Percentiles rank a stretch among this genome's conserved stretches.
Conservation (phyloP, 2,113 vertebrate genomes). For the Vidua macroura region DNA sequence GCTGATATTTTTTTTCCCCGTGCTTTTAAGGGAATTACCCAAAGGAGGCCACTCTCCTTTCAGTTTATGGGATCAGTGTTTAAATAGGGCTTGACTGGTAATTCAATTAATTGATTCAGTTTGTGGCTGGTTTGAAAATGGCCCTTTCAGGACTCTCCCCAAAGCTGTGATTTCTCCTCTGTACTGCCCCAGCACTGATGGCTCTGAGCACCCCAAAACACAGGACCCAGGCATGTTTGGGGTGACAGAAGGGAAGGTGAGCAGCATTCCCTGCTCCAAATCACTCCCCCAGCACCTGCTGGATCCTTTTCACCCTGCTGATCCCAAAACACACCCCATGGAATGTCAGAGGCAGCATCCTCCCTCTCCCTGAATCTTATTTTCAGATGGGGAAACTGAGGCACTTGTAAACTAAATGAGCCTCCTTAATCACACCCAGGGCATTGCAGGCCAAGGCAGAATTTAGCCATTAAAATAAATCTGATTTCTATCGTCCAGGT, state of each 20-base stretch:
- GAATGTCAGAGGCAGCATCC: background rate
- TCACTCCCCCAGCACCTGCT: background rate
- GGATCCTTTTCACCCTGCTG: background rate
- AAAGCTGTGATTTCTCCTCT: background rate
- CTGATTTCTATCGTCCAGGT: background rate
- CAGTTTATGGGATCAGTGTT: background rate
- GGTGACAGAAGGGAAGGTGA: background rate
- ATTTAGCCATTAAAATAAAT: background rate
- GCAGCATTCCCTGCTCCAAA: background rate
- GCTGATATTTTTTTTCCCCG: background rate
- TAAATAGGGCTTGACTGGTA: background rate
- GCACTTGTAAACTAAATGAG: background rate
- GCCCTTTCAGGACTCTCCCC: background rate
- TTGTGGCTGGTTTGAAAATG: background rate
- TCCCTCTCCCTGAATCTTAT: accelerated
- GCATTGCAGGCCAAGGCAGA: background rate
- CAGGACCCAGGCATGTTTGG: accelerated
- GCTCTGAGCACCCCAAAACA: background rate
- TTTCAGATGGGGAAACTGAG: background rate
- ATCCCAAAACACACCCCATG: accelerated
- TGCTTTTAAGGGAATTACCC: background rate
- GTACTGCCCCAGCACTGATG: too few relatives aligned
- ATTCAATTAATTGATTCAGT: background rate
- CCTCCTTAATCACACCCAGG: background rate
- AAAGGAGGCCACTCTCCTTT: background rate